Percentiles rank a stretch among this genome's conserved stretches.
Evolutionary conservation across 2,888 invertebrate species (phyloP).

Genomic region (Cyclophora punctaria): DNA sequence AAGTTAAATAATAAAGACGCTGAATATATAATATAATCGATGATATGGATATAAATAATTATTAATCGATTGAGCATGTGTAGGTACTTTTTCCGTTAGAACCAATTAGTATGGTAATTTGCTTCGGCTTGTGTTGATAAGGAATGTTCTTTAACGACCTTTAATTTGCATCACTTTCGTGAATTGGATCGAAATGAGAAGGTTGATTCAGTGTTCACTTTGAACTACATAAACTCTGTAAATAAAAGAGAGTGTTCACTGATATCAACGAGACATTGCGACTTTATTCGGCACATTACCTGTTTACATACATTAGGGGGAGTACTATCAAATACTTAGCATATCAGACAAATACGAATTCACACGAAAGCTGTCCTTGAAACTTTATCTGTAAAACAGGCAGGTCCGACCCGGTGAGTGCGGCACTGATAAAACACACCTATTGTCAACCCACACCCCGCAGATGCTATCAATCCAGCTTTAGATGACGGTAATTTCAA

Average conservation of each 20-base stretch:
- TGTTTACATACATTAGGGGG: not conserved
- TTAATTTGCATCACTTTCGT: too few species aligned
- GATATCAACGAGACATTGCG: too few species aligned
- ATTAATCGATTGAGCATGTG: too few species aligned
- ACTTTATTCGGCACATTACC: not conserved
- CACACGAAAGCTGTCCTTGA: constrained; percentile 12
- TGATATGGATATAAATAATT: too few species aligned
- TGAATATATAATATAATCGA: too few species aligned
- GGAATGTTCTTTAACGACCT: too few species aligned
- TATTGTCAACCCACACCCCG: constrained; percentile 18
- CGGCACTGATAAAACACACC: constrained; percentile 12
- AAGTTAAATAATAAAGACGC: too few species aligned
- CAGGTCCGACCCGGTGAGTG: constrained; percentile 12
- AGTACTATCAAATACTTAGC: constrained; percentile 3
- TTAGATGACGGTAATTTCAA: constrained; percentile 17
- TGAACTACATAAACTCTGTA: too few species aligned
- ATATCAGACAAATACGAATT: constrained; percentile 3
- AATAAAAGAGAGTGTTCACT: too few species aligned
- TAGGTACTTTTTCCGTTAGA: not conserved
- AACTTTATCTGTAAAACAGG: constrained; percentile 18
- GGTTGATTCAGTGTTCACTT: too few species aligned
- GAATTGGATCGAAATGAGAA: too few species aligned
- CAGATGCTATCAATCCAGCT: constrained; percentile 19
- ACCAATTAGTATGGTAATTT: not conserved
- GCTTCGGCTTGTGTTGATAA: too few species aligned